Evolutionary conservation across 2,888 invertebrate species (phyloP).

Genomic region (Bruchidius siliquastri): DNA sequence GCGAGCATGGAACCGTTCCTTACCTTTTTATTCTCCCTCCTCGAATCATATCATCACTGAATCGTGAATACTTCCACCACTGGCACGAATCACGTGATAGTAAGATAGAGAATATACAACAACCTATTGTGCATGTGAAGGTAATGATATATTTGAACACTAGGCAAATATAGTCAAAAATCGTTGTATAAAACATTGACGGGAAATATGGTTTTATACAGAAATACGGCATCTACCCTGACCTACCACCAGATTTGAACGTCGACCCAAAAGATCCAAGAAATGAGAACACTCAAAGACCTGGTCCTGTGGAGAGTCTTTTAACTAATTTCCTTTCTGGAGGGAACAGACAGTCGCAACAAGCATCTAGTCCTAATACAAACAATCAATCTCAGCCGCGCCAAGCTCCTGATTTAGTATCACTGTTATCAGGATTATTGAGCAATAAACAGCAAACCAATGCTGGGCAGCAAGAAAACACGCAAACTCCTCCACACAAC

Average conservation of each 20-base stretch:
- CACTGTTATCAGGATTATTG: slow-evolving; percentile 15
- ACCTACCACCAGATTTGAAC: slow-evolving; percentile 26
- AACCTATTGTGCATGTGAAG: neutral
- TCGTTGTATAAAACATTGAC: neutral
- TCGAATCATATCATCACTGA: neutral
- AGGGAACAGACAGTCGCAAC: slow-evolving; percentile 12
- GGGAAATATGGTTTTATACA: slow-evolving; percentile 8
- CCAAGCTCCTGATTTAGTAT: slow-evolving; percentile 11
- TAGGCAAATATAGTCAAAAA: slow-evolving; percentile 2
- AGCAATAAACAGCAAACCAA: slow-evolving; percentile 7
- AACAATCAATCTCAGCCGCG: slow-evolving; percentile 13
- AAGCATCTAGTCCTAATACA: slow-evolving; percentile 6
- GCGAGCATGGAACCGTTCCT: neutral
- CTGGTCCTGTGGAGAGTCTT: slow-evolving; percentile 19
- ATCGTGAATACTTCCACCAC: neutral
- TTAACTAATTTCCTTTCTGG: slow-evolving; percentile 20
- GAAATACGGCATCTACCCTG: slow-evolving; percentile 31
- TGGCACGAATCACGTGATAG: neutral
- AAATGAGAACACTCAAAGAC: slow-evolving; percentile 9
- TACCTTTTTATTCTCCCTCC: neutral
- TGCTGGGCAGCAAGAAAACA: neutral
- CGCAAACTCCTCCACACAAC: neutral
- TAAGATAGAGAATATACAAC: neutral
- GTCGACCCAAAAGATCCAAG: slow-evolving; percentile 13
- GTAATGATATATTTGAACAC: neutral